Percentiles rank a stretch among this genome's conserved stretches.
phyloP scores from a whole-genome alignment of 2,888 invertebrate species.

The Diarsia mendica region DNA sequence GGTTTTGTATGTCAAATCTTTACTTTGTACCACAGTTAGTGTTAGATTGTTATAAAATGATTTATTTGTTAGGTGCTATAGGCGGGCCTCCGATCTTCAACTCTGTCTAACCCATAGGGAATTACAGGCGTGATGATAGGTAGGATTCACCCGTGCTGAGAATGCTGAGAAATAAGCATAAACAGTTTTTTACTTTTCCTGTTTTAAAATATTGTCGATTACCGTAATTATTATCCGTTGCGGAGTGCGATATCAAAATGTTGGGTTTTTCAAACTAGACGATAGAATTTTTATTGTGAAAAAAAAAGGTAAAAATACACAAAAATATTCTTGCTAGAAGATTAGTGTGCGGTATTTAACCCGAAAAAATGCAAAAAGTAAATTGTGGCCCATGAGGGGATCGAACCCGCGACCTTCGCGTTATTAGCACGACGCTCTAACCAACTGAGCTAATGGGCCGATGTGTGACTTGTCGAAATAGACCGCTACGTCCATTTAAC shows the following conservation, averaged over 20 bases:
- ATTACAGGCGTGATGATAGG: no score
- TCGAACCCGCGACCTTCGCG: conserved; percentile 68
- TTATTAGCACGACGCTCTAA: conserved; percentile 68
- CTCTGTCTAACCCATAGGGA: background rate
- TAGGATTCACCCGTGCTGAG: no score
- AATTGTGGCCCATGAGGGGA: conserved; percentile 64
- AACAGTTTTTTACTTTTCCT: no score
- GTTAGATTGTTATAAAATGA: background rate
- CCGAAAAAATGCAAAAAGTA: conserved; percentile 33
- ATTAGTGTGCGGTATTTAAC: background rate
- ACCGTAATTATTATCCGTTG: no score
- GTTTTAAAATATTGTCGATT: no score
- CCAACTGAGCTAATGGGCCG: conserved; percentile 68
- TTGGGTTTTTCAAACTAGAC: no score
- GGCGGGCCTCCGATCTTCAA: background rate
- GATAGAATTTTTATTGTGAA: no score
- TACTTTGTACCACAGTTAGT: no score
- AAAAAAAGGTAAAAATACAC: background rate
- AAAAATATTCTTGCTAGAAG: background rate
- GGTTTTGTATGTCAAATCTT: no score
- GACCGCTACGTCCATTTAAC: background rate
- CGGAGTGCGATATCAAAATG: no score
- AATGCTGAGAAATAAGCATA: no score
- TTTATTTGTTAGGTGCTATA: background rate
- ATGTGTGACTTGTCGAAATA: fast-evolving